Evolutionary conservation across 1,140 invertebrate species (phyloP).

Genomic region (Eupristina koningsbergeri): DNA sequence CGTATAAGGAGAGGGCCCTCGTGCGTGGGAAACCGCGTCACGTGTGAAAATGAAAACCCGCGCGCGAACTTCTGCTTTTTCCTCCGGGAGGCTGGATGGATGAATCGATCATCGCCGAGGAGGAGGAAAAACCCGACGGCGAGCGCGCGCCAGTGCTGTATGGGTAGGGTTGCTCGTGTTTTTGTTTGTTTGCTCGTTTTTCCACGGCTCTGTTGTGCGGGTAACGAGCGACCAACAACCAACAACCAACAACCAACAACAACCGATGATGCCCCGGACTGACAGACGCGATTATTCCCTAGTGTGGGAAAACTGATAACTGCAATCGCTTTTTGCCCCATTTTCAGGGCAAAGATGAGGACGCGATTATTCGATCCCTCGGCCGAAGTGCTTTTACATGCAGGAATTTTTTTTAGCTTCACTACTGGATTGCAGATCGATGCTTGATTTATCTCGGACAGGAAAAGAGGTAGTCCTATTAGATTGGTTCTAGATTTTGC

Average conservation of each 20-base stretch:
- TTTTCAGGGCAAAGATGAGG: not conserved
- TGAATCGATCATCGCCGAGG: slow-evolving; percentile 25
- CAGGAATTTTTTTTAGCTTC: not conserved
- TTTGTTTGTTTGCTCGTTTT: not conserved
- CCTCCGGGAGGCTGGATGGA: not conserved
- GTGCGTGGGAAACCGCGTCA: slow-evolving; percentile 39
- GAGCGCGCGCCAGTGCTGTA: not conserved
- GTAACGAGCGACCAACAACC: not conserved
- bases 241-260: too few relatives aligned
- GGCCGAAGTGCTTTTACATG: not conserved
- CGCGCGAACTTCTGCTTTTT: not conserved
- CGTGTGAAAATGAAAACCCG: slow-evolving; percentile 44
- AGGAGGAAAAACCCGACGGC: not conserved
- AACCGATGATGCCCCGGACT: too few relatives aligned
- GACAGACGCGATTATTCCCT: not conserved
- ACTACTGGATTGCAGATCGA: not conserved
- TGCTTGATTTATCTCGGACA: too few relatives aligned
- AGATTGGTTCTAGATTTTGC: too few relatives aligned
- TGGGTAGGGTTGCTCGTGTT: not conserved
- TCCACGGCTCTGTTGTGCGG: too few relatives aligned
- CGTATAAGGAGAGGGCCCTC: not conserved
- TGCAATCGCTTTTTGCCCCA: not conserved
- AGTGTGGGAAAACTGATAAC: slow-evolving; percentile 7
- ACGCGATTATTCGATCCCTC: not conserved
- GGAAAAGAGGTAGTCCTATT: too few relatives aligned